A percentile compares a stretch with the other conserved stretches of the same genome.
Conservation (phyloP, 2,888 invertebrate genomes). For the Ernsta delagoae region DNA sequence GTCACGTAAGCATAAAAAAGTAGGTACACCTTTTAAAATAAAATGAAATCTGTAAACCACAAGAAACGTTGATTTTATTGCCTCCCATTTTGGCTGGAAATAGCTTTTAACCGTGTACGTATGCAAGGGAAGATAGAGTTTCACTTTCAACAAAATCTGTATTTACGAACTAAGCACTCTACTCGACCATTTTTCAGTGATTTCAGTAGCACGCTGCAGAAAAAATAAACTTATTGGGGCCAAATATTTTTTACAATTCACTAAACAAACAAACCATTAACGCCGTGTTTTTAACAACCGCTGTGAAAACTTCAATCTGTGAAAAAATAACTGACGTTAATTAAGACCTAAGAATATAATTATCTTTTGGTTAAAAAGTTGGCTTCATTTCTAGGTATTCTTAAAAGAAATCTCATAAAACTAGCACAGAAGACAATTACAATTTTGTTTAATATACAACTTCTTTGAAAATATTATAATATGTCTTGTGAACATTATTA, state of each 20-base stretch:
- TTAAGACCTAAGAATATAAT: background rate
- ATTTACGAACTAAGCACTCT: background rate
- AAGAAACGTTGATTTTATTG: background rate
- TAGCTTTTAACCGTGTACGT: background rate
- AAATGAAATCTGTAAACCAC: no score
- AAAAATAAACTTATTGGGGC: background rate
- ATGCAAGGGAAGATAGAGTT: background rate
- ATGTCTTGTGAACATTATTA: background rate
- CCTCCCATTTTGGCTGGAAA: background rate
- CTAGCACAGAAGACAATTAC: background rate
- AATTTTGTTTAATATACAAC: background rate
- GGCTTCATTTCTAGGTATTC: background rate
- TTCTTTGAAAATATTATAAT: background rate
- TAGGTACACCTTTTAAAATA: no score
- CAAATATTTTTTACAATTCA: constrained; percentile 1
- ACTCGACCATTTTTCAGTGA: background rate
- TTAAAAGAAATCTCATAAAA: background rate
- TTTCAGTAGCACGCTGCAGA: background rate
- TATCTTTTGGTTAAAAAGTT: background rate
- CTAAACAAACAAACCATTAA: constrained; percentile 2
- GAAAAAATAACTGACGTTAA: background rate
- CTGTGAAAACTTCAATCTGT: background rate
- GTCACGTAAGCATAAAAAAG: no score
- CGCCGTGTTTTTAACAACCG: background rate
- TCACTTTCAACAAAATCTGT: constrained; percentile 1